phyloP scores from a whole-genome alignment of 1,140 invertebrate genomes.

The Drosophila sechellia region DNA sequence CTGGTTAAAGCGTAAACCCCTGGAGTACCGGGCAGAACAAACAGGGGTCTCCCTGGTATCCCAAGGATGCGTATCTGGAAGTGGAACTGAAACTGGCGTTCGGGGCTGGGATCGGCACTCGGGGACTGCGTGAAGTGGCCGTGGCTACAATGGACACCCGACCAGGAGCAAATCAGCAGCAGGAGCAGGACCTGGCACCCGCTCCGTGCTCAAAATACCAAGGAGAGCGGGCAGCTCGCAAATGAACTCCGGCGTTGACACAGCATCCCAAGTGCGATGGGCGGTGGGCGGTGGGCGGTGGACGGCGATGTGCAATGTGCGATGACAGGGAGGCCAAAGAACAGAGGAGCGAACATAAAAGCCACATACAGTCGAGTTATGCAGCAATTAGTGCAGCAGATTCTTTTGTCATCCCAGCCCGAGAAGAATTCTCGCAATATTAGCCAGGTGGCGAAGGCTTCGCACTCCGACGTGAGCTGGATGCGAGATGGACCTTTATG shows the following conservation, averaged over 20 bases:
- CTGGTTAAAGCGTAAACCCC: not conserved
- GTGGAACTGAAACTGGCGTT: constrained; percentile 5
- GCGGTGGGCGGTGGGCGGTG: not conserved
- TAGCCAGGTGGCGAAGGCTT: constrained; percentile 7
- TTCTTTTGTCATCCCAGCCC: constrained; percentile 12
- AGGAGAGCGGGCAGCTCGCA: constrained; percentile 11
- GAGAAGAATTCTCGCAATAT: constrained; percentile 17
- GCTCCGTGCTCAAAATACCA: not conserved
- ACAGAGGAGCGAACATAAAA: not conserved
- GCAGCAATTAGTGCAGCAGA: constrained; percentile 42
- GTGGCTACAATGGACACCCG: constrained; percentile 36
- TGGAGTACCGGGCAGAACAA: not conserved
- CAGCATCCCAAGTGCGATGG: constrained; percentile 3
- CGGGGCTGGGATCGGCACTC: constrained; percentile 10
- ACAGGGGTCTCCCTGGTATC: not conserved
- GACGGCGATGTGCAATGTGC: too few species aligned
- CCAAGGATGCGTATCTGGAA: constrained; percentile 8
- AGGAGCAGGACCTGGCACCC: not conserved
- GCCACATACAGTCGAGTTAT: constrained; percentile 30
- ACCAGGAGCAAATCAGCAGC: constrained; percentile 3
- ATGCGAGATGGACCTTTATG: not conserved
- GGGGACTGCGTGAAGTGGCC: constrained; percentile 34
- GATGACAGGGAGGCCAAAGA: not conserved
- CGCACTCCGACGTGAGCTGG: constrained; percentile 3
- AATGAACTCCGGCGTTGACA: constrained; percentile 43